Percentiles rank a stretch among this genome's conserved stretches.
Evolutionary conservation across 2,797 vertebrate species (phyloP).

Genomic region (Protonibea diacanthus): DNA sequence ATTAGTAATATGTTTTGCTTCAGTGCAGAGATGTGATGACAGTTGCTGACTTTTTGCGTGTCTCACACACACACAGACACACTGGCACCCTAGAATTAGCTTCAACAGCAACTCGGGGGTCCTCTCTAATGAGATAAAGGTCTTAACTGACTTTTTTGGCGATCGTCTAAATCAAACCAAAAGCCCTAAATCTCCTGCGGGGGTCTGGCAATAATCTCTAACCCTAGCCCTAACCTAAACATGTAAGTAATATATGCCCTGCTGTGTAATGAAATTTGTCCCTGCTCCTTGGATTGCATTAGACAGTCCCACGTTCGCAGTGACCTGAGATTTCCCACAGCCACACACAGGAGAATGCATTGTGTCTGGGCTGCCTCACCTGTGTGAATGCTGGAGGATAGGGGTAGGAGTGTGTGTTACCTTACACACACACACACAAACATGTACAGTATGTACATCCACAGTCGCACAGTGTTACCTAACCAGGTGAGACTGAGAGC

Average conservation of each 20-base stretch:
- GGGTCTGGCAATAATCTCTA: constrained; percentile 33
- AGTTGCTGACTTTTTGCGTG: not conserved
- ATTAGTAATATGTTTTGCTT: not conserved
- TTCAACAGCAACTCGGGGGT: constrained; percentile 42
- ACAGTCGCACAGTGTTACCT: constrained; percentile 45
- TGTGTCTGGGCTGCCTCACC: constrained; percentile 55
- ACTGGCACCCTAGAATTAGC: constrained; percentile 10
- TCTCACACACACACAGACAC: constrained; percentile 20
- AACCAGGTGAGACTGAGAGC: constrained; percentile 64
- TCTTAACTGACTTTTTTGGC: constrained; percentile 62
- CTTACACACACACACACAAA: constrained; percentile 21
- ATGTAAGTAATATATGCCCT: not conserved
- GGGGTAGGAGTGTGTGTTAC: constrained; percentile 32
- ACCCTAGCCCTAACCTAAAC: not conserved
- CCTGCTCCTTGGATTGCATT: constrained; percentile 11
- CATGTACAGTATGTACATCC: constrained; percentile 35
- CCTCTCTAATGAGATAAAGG: constrained; percentile 74
- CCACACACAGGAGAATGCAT: constrained; percentile 47
- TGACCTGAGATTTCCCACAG: constrained; percentile 53
- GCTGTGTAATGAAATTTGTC: not conserved
- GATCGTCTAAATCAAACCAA: constrained; percentile 60
- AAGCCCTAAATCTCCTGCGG: constrained; percentile 60
- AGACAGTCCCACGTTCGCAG: constrained; percentile 13
- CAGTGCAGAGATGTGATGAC: constrained; percentile 10
- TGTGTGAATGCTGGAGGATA: constrained; percentile 33